Evolutionary conservation across 2,888 invertebrate species (phyloP), one percentile per base, ranked within the genome.

Genomic region (Noctua janthe): DNA sequence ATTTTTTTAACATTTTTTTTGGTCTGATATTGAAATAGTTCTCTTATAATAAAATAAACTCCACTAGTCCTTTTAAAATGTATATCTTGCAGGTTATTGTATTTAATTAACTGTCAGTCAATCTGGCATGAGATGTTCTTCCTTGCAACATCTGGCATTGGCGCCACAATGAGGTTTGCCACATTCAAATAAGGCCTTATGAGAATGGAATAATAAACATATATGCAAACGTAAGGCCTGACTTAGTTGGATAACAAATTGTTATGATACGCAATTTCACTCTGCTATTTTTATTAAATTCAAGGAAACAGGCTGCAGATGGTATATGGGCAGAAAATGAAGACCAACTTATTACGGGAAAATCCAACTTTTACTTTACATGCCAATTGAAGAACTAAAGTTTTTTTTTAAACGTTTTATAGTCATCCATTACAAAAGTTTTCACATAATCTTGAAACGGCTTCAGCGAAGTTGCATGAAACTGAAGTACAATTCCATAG

Each of bases 71-170:
- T 51, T n/a, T 15, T 5, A 39, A 29, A 56, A 35, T 39, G 23
- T 54, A 43, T 13, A 10, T 59, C 51, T 72, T 39, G 54, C 54
- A 71, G 70, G 64, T 54, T 15, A 78, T 43, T 35, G 51, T 59
- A 64, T 75, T 83, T 87, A 84, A 84, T 87, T 83, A 84, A 66
- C n/a, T 78, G 84, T 56, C 78, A 71, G 54, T 75, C 87, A 75
- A 73, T 78, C 78, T 47, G 72, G 39, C 6, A 56, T 10, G 51
- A 47, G 35, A 72, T 78, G 86, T 86, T 83, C 82, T 86, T 83
- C 82, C 51, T 64, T 66, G 72, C 54, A 66, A 82, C 86, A 83
- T 86, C 86, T 86, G 83, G 86, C 70, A 17, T 62, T 83, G 62
- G 39, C 17, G 35, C 62, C 78, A 69, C 72, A 82, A 66, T 83